Base-by-base conservation (phyloP, 2,888 invertebrate genomes). In the Habrosyne pyritoides region DNA sequence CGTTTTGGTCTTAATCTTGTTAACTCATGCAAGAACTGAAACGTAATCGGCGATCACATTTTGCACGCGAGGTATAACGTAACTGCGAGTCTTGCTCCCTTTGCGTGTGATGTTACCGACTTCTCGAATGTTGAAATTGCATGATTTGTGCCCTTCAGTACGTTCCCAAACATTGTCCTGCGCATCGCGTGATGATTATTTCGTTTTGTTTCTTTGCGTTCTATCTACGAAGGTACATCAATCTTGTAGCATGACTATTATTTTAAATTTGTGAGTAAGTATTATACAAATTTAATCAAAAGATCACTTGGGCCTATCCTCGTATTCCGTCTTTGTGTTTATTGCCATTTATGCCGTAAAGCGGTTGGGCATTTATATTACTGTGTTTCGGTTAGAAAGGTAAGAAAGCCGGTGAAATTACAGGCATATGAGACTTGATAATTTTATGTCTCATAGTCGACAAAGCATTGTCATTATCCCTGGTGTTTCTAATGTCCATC, bases 41-140 rank as follows among this genome's bases (percentile, higher is more conserved):
- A 42, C 8, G 42, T 42, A 18, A 42, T 42, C 42, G 18, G 8
- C 42, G 42, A 42, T 8, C 18, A 24, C 3, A 18, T 18, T 42
- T 42, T 42, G 42, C 42, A 42, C 42, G 42, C 42, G 18, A 42
- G 42, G 18, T 42, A 42, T 42, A 42, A 42, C 42, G 42, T 42
- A 42, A 42, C 42, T 6, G 36, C 18, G 18, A 42, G 42, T 18
- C 18, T 42, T 42, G 8, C 42, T 42, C 42, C 42, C 42, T 42
- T 42, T 18, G 42, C 36, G 36, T 36, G 36, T 36, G 36, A 36
- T 42, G 18, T 42, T 42, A 18, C 42, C 42, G 18, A 18, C 42
- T 42, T 18, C 14, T 42, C n/a, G 18, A 42, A 42, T 42, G 42
- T 42, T 42, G 42, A 18, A 42, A 18, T 42, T 42, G 42, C 42